These are phyloP conservation scores for Cacoxenus indagator DNA, from an alignment of 2,888 invertebrate genomes.

Conservation along the genomic window DNA sequence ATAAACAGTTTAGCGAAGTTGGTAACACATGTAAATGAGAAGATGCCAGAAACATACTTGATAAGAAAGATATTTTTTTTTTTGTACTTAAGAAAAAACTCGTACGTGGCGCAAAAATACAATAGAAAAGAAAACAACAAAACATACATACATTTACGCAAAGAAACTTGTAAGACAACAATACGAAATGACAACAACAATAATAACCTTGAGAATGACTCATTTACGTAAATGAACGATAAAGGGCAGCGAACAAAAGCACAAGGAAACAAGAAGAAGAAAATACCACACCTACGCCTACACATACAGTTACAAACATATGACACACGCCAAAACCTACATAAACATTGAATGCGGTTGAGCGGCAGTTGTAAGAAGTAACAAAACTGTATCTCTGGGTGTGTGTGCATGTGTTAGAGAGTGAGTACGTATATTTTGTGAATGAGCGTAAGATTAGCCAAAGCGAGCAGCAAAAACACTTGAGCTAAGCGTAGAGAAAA, in stretches of 20 bases:
- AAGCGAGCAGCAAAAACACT: background rate
- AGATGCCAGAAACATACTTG: too few species aligned
- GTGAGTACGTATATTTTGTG: background rate
- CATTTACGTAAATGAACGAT: slow-evolving; percentile 33
- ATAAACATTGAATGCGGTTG: background rate
- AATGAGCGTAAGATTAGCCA: background rate
- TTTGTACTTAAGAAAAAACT: too few species aligned
- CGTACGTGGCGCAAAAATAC: background rate
- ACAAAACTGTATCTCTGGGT: background rate
- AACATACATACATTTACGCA: too few species aligned
- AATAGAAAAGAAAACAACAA: slow-evolving; percentile 21
- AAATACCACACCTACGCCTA: slow-evolving; percentile 9
- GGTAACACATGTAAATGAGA: too few species aligned
- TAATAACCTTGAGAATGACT: slow-evolving; percentile 50
- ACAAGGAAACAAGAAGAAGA: slow-evolving; percentile 21
- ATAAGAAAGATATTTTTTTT: too few species aligned
- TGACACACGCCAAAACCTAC: slow-evolving; percentile 13
- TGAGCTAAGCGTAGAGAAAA: background rate
- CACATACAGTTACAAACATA: background rate
- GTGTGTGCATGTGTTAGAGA: background rate
- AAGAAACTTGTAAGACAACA: slow-evolving; percentile 7
- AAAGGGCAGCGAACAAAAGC: slow-evolving; percentile 24
- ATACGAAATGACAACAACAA: slow-evolving; percentile 30
- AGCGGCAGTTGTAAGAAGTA: background rate
- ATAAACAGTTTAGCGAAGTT: too few species aligned